Percentiles rank a stretch among this genome's conserved stretches.
phyloP scores from a whole-genome alignment of 92 coral and sea anemone genomes.

The Heteractis magnifica region DNA sequence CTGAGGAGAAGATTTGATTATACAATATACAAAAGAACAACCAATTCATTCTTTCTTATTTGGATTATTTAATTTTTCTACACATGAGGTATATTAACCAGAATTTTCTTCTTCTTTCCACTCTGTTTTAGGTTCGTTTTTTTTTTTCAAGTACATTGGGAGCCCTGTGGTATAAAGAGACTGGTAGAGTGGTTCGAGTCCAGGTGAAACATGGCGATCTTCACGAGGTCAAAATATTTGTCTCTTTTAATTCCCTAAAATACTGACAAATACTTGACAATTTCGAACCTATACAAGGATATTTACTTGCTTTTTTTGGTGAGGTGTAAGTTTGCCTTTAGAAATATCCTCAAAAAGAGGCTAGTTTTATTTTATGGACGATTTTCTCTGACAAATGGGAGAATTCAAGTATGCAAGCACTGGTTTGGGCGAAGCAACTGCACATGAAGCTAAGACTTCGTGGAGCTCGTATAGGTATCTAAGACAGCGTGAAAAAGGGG shows the following conservation, averaged over 20 bases:
- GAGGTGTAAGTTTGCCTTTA: background rate
- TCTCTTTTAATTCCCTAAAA: background rate
- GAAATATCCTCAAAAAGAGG: background rate
- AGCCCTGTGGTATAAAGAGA: background rate
- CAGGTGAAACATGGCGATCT: background rate
- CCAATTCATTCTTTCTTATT: no score
- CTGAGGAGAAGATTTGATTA: no score
- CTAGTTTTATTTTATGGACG: background rate
- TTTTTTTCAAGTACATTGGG: background rate
- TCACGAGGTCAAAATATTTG: background rate
- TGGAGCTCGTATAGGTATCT: slow-evolving; percentile 60
- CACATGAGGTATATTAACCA: background rate
- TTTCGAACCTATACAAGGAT: background rate
- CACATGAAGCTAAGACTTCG: slow-evolving; percentile 2
- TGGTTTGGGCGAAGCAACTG: background rate
- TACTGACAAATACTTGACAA: background rate
- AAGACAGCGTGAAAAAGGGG: slow-evolving; percentile 58
- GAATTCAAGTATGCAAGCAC: slow-evolving; percentile 23
- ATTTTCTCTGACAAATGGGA: slow-evolving; percentile 20
- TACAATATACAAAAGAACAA: no score
- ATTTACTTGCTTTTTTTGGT: background rate
- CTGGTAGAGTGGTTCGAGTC: background rate
- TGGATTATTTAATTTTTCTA: background rate
- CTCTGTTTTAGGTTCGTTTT: no score
- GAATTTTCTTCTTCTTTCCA: background rate